Evolutionary conservation across 1,140 invertebrate genomes (phyloP), one percentile per base, ranked within the genome.

Genomic region (Drosophila eugracilis): DNA sequence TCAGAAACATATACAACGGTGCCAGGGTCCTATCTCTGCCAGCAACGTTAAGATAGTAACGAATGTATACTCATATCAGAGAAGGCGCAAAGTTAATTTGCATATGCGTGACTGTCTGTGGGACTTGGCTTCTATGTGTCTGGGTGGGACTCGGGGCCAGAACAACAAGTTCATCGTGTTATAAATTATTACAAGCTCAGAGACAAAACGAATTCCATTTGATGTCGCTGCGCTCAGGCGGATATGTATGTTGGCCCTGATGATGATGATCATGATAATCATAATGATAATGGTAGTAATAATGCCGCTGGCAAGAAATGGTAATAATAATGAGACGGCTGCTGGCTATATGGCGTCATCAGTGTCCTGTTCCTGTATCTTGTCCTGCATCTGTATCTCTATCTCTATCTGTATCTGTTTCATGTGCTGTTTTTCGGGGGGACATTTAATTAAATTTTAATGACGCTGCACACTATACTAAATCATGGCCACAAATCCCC

Each of bases 371-470:
- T 53, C 28, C 36, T 45, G 36, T 19, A 21, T 32, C 14, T 12
- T 10, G 10, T 30, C 15, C 2, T 14, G n/a, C 12, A 36, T 36
- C 34, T 36, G 34, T 14, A 21, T 32, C 14, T 12, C n/a, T 14
- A 37, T 36, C 2, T 14, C 34, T 6, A 36, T 36, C 34, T 36
- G 34, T 14, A 14, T 15, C n/a, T 15, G n/a, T 6, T n/a, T 30
- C 17, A 36, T 75, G 52, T 75, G 52, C 53, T n/a, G n/a, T 19
- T 22, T 22, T 62, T 60, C 63, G 37, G 39, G 22, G 72, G 39
- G 22, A 66, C 74, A 24, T 67, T 83, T 86, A 88, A 88, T 86
- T 86, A 86, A 86, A 86, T 75, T 86, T 86, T 83, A 86, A 86
- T 83, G 78, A 66, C 62, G 55, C 54, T 42, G 77, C 63, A 72